Percentiles rank a stretch among this genome's conserved stretches.
These are phyloP conservation scores for Syrista parreyssii DNA, from an alignment of 2,888 invertebrate genomes.

Conservation along the genomic window DNA sequence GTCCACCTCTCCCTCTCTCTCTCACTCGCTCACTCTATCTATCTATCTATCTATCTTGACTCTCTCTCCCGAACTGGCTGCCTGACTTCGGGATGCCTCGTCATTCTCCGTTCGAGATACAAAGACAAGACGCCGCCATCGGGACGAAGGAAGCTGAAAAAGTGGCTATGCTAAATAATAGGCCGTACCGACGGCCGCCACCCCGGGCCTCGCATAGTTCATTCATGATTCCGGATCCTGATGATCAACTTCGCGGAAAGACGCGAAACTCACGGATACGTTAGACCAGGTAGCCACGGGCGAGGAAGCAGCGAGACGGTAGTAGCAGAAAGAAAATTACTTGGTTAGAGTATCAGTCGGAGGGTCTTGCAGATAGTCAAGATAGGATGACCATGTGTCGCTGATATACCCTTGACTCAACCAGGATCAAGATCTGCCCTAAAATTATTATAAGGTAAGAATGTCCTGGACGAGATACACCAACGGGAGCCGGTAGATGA, in stretches of 20 bases:
- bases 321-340: slow-evolving; percentile 3
- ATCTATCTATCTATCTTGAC: neutral
- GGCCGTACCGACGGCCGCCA: slow-evolving; percentile 38
- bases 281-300: neutral
- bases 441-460: neutral
- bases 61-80: slow-evolving; percentile 10
- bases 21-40: slow-evolving; percentile 15
- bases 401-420: neutral
- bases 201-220: slow-evolving; percentile 53
- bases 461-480: neutral
- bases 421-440: neutral
- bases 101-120: slow-evolving; percentile 57
- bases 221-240: slow-evolving; percentile 49
- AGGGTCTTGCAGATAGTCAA: neutral
- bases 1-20: neutral
- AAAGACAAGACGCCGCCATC: slow-evolving; percentile 62
- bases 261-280: neutral
- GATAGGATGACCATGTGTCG: neutral
- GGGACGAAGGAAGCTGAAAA: slow-evolving; percentile 45
- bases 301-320: neutral
- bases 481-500: neutral
- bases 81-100: slow-evolving; percentile 42
- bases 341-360: neutral
- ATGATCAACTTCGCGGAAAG: neutral
- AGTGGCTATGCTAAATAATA: slow-evolving; percentile 66